Evolutionary conservation across 2,888 invertebrate species (phyloP), one percentile per base, ranked within the genome.

Genomic region (Caenorhabditis drosophilae): DNA sequence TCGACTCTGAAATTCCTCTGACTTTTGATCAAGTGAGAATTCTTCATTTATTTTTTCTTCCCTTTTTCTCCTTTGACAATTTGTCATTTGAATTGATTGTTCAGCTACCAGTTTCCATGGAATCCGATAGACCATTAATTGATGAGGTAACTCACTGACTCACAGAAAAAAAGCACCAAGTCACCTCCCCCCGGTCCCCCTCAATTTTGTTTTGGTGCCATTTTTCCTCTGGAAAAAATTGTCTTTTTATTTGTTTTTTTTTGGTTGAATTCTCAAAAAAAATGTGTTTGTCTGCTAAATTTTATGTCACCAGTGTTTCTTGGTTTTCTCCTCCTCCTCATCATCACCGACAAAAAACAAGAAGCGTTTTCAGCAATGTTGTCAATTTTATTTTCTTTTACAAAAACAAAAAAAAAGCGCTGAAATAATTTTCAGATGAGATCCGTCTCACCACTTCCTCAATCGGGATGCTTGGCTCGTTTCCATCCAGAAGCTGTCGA

Each of bases 401-500:
- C 31, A 31, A 31, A 31, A 9, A 9, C 31, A 31, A n/a, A 31
- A 31, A 36, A 12, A 36, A 36, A 36, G 4, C n/a, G n/a, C n/a
- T 12, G n/a, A n/a, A 36, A 4, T n/a, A 36, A 9, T 11, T 66
- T 69, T 23, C 63, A 68, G 68, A 53, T 69, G 35, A 50, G 72
- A 0, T 60, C 69, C 9, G 23, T 50, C 0, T 61, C 72, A 1
- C 66, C 68, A 16, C 48, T 50, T 7, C 67, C 70, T 20, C 52
- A 63, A n/a, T 62, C 68, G 25, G 64, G 62, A 42, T 73, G 73
- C 41, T 47, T 68, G 4, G 64, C 70, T 15, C 63, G 73, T 31
- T 73, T 81, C 25, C 75, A 76, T 62, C 81, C 81, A 12, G 81
- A 81, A 56, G 73, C 75, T 22, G 96, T 97, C 83, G 97, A 97